Base-by-base conservation (phyloP, 1,140 invertebrate genomes). In the Platorchestia sp. region DNA sequence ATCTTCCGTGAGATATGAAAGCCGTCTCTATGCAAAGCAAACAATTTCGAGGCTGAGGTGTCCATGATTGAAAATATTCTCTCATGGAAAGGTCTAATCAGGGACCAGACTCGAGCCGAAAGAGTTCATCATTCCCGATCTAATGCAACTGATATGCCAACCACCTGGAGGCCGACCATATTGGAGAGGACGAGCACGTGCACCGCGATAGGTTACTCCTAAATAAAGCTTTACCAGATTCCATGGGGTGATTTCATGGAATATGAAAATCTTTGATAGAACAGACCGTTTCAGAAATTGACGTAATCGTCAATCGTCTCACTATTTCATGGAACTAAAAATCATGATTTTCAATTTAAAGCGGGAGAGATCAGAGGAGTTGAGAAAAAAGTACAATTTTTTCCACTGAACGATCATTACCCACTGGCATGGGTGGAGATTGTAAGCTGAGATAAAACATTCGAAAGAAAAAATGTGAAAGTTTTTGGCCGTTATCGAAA, bases 11-110 rank as follows among this genome's bases (percentile, higher is more conserved):
- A 75, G 59, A 75, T 75, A 75, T 27, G 59, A 10, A 1, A 75
- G 27, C 59, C 59, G 59, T 75, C 27, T 75, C 59, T 75, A 75
- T 75, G 59, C 59, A 75, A 75, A 75, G 59, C 59, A 75, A 75
- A 75, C 59, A 75, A 75, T 75, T 75, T 75, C 59, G 1, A 3
- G 59, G 27, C 59, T 75, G 59, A 75, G 10, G 36, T 75, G 59
- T 75, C 59, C 59, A 75, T 75, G 59, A 75, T 75, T 75, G 59
- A 75, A 75, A 75, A 75, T 75, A 75, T 75, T 75, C 59, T 75
- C 59, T 36, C 59, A 36, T 36, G 59, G 59, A 75, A 75, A 27
- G 3, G 59, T 75, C 59, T 75, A 75, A 75, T 75, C 59, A 75
- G 59, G 3, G 59, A 75, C 59, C 59, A 3, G 59, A 75, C 59